Evolutionary conservation across 2,113 vertebrate genomes (phyloP).

Genomic region (Pantherophis guttatus): DNA sequence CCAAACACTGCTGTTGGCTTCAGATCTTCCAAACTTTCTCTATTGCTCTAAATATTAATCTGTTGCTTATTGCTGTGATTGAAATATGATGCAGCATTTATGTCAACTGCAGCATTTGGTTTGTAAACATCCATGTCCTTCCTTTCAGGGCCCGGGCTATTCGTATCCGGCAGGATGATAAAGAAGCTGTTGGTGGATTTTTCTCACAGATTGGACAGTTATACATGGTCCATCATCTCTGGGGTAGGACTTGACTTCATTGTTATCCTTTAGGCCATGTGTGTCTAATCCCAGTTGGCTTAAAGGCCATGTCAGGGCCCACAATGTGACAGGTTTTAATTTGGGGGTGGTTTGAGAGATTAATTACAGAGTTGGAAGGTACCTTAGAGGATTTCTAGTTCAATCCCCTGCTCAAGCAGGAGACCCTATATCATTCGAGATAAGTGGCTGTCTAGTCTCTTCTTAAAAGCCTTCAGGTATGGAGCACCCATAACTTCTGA

Average conservation of each 20-base stretch:
- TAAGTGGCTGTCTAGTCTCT: not conserved
- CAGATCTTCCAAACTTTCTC: not conserved
- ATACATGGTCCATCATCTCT: slow-evolving; percentile 96
- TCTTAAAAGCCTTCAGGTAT: not conserved
- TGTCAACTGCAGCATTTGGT: not conserved
- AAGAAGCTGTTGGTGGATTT: slow-evolving; percentile 93
- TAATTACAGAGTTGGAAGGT: not conserved
- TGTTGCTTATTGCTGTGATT: not conserved
- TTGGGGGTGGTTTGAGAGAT: not conserved
- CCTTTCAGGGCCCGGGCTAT: slow-evolving; percentile 90
- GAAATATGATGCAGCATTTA: not conserved
- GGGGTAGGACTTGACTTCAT: slow-evolving; percentile 76
- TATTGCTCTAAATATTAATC: not conserved
- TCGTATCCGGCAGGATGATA: slow-evolving; percentile 85
- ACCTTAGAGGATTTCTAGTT: not conserved
- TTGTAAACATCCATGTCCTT: not conserved
- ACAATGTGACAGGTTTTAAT: not conserved
- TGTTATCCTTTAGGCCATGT: not conserved
- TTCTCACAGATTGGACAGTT: slow-evolving; percentile 97
- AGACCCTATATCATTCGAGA: not conserved
- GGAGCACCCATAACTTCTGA: not conserved
- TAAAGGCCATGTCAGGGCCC: not conserved
- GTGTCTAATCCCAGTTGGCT: not conserved
- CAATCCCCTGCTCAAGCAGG: not conserved
- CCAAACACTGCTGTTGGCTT: not conserved